These are phyloP conservation scores for Manis pentadactyla DNA, from an alignment of 2,797 vertebrate genomes.

Conservation along the genomic window DNA sequence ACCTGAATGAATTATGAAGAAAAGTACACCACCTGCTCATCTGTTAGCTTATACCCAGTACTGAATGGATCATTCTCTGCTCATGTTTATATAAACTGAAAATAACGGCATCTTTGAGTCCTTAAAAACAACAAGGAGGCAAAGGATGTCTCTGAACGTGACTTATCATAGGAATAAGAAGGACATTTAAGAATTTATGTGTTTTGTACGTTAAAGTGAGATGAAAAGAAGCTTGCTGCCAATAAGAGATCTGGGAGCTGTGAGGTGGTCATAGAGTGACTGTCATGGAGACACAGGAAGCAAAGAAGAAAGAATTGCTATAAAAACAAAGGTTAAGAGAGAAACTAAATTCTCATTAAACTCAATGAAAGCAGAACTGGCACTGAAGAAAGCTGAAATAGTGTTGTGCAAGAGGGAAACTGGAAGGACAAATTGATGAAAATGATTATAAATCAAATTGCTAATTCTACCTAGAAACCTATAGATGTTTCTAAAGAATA, in stretches of 20 bases:
- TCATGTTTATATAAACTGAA: not conserved
- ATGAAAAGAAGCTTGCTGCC: not conserved
- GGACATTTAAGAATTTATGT: not conserved
- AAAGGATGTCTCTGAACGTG: not conserved
- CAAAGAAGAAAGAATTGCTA: not conserved
- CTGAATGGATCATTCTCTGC: not conserved
- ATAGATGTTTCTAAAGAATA: not conserved
- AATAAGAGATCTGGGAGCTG: too few species aligned
- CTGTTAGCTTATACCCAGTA: accelerated
- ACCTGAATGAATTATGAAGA: accelerated
- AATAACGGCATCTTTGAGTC: too few species aligned
- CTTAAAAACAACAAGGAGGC: not conserved
- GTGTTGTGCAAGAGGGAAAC: not conserved
- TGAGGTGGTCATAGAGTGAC: too few species aligned
- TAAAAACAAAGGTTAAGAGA: not conserved
- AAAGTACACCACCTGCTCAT: accelerated
- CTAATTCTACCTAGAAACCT: not conserved
- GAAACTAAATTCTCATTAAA: not conserved
- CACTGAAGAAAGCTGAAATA: not conserved
- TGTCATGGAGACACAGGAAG: too few species aligned
- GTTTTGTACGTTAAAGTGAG: not conserved
- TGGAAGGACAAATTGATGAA: not conserved
- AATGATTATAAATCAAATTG: not conserved
- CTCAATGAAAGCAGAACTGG: not conserved
- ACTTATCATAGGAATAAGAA: not conserved